Conservation (phyloP, 2,113 vertebrate genomes). For the Paralichthys olivaceus region DNA sequence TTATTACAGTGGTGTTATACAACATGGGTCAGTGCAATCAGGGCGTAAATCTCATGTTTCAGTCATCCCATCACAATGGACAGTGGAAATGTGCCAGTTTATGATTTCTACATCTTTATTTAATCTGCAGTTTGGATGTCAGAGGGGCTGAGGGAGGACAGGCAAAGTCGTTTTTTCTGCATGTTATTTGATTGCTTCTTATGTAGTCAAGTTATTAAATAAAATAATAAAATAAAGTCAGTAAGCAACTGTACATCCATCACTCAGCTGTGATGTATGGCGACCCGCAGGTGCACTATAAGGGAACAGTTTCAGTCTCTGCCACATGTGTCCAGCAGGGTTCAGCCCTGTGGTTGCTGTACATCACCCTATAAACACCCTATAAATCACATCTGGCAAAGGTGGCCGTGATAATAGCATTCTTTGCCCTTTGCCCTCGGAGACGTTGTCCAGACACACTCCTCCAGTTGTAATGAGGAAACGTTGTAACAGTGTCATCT, state of each 20-base stretch:
- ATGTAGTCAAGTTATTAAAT: too few relatives aligned
- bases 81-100: conserved; percentile 27
- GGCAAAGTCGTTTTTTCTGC: not conserved
- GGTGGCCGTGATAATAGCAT: conserved; percentile 42
- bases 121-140: not conserved
- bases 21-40: conserved; percentile 51
- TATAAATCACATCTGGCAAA: conserved; percentile 48
- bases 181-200: too few relatives aligned
- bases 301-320: not conserved
- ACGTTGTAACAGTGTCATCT: conserved; percentile 51
- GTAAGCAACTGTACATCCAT: not conserved
- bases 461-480: conserved; percentile 42
- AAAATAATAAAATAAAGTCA: not conserved
- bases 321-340: too few relatives aligned
- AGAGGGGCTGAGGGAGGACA: not conserved
- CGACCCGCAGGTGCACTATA: not conserved
- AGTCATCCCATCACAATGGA: conserved; percentile 31
- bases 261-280: not conserved
- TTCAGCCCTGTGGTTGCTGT: not conserved
- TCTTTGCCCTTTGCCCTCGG: conserved; percentile 28
- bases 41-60: conserved; percentile 39
- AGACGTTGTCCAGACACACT: conserved; percentile 59
- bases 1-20: conserved; percentile 42
- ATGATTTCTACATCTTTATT: not conserved
- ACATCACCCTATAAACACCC: conserved; percentile 17